Conservation (phyloP, 2,888 invertebrate species). For the Drosophila emarginata region DNA sequence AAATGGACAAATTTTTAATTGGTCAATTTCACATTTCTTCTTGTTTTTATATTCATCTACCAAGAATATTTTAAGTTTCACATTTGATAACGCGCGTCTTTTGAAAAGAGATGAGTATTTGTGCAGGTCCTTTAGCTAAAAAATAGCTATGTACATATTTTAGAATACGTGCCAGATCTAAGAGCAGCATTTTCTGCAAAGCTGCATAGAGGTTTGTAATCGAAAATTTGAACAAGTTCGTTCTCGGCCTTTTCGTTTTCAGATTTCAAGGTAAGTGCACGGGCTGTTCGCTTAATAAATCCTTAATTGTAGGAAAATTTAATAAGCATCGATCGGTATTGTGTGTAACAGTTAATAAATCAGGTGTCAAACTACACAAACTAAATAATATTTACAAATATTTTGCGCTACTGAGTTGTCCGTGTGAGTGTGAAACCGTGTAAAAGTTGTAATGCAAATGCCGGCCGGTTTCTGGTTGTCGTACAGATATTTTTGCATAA, state of each 20-base stretch:
- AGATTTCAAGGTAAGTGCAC: constrained; percentile 82
- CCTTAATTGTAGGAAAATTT: constrained; percentile 59
- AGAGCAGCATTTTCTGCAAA: neutral
- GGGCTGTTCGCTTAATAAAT: constrained; percentile 67
- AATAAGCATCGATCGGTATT: constrained; percentile 65
- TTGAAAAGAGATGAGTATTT: neutral
- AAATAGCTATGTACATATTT: neutral
- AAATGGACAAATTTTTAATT: too few species aligned
- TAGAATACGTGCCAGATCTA: neutral
- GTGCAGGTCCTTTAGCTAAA: neutral
- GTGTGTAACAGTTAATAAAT: constrained; percentile 27
- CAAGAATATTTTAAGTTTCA: too few species aligned
- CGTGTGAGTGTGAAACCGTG: constrained; percentile 3
- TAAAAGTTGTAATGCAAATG: constrained; percentile 1
- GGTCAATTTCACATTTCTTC: too few species aligned
- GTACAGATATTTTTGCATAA: constrained; percentile 58
- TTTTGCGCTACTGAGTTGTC: constrained; percentile 19
- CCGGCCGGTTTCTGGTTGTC: constrained; percentile 57
- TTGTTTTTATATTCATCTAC: too few species aligned
- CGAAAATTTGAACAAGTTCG: constrained; percentile 2
- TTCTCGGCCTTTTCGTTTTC: constrained; percentile 81
- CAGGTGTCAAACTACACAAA: constrained; percentile 16
- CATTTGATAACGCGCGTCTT: too few species aligned
- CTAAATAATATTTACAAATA: neutral
- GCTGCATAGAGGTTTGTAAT: neutral